phyloP scores from a whole-genome alignment of 2,113 vertebrate genomes.

The Aythya baeri region DNA sequence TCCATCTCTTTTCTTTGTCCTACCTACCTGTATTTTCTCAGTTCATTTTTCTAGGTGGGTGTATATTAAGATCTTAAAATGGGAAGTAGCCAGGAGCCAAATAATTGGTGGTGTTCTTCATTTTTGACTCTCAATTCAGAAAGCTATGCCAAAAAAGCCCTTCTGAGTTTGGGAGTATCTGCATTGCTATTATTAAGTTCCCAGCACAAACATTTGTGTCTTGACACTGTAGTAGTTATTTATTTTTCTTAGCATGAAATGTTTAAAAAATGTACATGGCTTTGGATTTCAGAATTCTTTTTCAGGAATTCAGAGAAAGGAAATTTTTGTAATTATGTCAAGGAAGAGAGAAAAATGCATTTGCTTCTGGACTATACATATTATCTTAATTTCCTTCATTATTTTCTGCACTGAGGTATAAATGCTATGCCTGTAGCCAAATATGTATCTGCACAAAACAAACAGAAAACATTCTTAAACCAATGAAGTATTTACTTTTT shows the following conservation, averaged over 20 bases:
- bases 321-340: constrained; percentile 1
- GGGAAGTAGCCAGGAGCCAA: not conserved
- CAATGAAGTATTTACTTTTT: constrained; percentile 76
- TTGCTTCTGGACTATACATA: constrained; percentile 56
- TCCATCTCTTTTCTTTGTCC: constrained; percentile 13
- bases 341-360: constrained; percentile 16
- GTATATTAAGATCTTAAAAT: not conserved
- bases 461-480: constrained; percentile 76
- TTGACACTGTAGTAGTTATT: not conserved
- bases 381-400: constrained; percentile 72
- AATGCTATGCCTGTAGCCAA: constrained; percentile 71
- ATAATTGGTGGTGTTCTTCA: not conserved
- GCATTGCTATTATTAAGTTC: not conserved
- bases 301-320: constrained; percentile 19
- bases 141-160: not conserved
- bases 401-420: constrained; percentile 65
- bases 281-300: not conserved
- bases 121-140: constrained; percentile 32
- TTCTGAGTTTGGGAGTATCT: not conserved
- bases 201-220: not conserved
- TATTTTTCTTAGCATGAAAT: not conserved
- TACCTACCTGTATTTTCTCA: not conserved
- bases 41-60: not conserved
- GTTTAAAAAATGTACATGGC: not conserved
- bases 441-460: constrained; percentile 74